Evolutionary conservation across 2,888 invertebrate species (phyloP), one percentile per base, ranked within the genome.

Genomic region (Ectobius pallidus): DNA sequence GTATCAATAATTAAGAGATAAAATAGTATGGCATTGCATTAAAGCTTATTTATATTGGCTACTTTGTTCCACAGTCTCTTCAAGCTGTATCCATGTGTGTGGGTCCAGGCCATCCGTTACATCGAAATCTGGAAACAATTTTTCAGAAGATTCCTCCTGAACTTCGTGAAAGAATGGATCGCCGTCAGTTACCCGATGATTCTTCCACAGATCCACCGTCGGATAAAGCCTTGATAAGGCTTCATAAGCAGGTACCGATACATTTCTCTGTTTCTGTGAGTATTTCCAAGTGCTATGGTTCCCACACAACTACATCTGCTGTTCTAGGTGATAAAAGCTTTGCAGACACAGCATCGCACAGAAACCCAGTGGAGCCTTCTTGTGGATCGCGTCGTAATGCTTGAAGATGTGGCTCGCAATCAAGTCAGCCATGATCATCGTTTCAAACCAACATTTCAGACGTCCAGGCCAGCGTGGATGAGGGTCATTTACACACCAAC

Each of bases 361-460:
- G 96, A 97, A 82, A 96, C 96, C 0, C 95, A 98, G 81, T 99
- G 96, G 96, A 90, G 90, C 76, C 87, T 94, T 76, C 89, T 96
- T 81, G 89, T 97, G 71, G 89, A 92, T 77, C 88, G 77, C 16
- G 84, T 79, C 25, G 84, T 71, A 80, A 90, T 92, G 78, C 85
- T 97, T 77, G 98, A 99, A 83, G 99, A 99, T 82, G 89, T 95
- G 16, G 88, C 93, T 4, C 86, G 90, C 76, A 97, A 97, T 85
- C 87, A 90, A 82, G 84, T 84, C 72, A 88, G 87, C 75, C 84
- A 86, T 71, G 88, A 89, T 77, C 82, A 82, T 75, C 83, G 84
- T 75, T 90, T 89, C 78, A 89, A 93, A 81, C 88, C 90, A 73
- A 90, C 92, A 7, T 94, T 94, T 81, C 89, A 89, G 16, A 85